Percentiles rank a stretch among this genome's conserved stretches.
phyloP scores from a whole-genome alignment of 2,113 vertebrate genomes.

The Carassius gibelio region DNA sequence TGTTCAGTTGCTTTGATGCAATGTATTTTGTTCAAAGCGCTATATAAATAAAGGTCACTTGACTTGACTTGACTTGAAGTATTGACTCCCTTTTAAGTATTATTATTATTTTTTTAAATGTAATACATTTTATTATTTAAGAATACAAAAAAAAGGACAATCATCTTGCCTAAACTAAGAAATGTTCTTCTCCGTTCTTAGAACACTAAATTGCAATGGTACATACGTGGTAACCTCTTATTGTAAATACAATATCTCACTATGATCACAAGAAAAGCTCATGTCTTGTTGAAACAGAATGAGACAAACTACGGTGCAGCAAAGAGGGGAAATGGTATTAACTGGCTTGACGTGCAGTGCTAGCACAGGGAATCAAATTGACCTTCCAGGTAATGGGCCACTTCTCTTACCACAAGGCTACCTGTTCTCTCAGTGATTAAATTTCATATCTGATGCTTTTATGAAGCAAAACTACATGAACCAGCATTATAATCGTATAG shows the following conservation, averaged over 20 bases:
- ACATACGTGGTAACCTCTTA: neutral
- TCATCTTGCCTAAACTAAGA: neutral
- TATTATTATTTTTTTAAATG: too few relatives aligned
- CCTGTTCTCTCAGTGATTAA: constrained; percentile 27
- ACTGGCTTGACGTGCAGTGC: constrained; percentile 2
- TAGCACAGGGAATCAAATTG: constrained; percentile 26
- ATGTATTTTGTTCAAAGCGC: too few relatives aligned
- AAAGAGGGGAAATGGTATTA: constrained; percentile 16
- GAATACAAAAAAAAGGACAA: too few relatives aligned
- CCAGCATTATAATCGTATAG: constrained; percentile 13
- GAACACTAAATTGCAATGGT: neutral
- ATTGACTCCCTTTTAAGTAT: too few relatives aligned
- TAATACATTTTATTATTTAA: too few relatives aligned
- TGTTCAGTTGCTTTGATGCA: too few relatives aligned
- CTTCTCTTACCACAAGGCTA: constrained; percentile 25
- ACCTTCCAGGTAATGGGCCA: constrained; percentile 34
- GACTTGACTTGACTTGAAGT: too few relatives aligned
- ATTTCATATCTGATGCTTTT: constrained; percentile 24
- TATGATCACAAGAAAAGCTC: neutral
- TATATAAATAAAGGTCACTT: too few relatives aligned
- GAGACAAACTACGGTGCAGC: neutral
- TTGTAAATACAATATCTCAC: neutral
- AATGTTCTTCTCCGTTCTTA: neutral
- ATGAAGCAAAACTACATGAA: constrained; percentile 11
- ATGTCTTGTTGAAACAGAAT: neutral